Conservation (phyloP, 2,797 vertebrate genomes). For the Ptychobarbus kaznakovi region DNA sequence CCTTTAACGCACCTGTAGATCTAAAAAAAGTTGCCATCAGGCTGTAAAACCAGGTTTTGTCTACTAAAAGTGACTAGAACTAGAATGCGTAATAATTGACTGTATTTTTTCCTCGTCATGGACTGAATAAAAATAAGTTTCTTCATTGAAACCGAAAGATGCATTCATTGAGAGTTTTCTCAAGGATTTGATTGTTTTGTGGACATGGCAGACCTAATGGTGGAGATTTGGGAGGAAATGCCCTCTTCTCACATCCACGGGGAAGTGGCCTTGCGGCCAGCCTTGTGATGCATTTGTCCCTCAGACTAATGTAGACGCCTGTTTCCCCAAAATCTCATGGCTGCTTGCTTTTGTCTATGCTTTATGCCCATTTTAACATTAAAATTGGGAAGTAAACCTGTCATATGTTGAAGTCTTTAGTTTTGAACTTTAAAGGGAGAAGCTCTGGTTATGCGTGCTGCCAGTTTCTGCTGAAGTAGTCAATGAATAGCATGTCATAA, state of each 20-base stretch:
- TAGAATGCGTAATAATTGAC: neutral
- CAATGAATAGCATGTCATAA: neutral
- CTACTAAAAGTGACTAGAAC: neutral
- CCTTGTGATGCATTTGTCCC: conserved; percentile 46
- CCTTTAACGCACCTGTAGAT: neutral
- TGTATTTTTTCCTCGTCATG: neutral
- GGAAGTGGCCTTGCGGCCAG: conserved; percentile 46
- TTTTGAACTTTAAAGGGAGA: conserved; percentile 49
- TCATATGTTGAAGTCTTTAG: conserved; percentile 36
- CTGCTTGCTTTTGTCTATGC: conserved; percentile 5
- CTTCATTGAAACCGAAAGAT: conserved; percentile 31
- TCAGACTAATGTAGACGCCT: conserved; percentile 30
- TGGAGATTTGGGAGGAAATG: conserved; percentile 30
- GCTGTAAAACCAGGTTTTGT: neutral
- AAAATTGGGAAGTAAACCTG: conserved; percentile 37
- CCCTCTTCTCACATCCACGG: conserved; percentile 48
- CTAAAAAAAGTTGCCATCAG: neutral
- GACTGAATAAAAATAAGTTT: neutral
- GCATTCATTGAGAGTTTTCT: neutral
- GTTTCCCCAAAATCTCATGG: conserved; percentile 25
- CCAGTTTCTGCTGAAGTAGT: conserved; percentile 35
- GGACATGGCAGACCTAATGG: neutral
- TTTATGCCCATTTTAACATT: conserved; percentile 23
- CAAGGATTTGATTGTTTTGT: neutral
- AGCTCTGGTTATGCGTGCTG: conserved; percentile 16